Percentiles rank a stretch among this genome's conserved stretches.
Conservation (phyloP, 2,888 invertebrate genomes). For the Ichneumoninae sp. region DNA sequence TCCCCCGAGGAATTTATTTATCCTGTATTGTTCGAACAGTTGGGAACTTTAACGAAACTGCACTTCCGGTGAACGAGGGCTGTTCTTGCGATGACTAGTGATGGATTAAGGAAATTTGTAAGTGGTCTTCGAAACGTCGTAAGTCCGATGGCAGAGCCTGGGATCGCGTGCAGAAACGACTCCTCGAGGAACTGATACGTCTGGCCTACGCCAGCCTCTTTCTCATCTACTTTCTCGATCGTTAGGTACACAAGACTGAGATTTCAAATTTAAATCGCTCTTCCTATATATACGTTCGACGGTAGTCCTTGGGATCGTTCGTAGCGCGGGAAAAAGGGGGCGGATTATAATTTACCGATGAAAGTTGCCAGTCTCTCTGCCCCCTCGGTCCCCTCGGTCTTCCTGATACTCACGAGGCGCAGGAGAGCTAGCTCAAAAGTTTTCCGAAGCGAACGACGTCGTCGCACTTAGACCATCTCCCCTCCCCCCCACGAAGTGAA, state of each 20-base stretch:
- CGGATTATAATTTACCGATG: constrained; percentile 66
- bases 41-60: neutral
- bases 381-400: neutral
- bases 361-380: constrained; percentile 56
- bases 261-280: constrained; percentile 47
- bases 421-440: constrained; percentile 56
- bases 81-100: neutral
- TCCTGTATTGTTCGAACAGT: neutral
- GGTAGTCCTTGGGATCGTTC: constrained; percentile 46
- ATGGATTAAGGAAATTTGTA: constrained; percentile 3
- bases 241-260: constrained; percentile 24
- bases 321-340: constrained; percentile 44
- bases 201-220: neutral
- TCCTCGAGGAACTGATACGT: constrained; percentile 34
- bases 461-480: constrained; percentile 39
- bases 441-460: constrained; percentile 58
- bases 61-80: neutral
- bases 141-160: neutral
- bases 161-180: constrained; percentile 12
- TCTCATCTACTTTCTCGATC: constrained; percentile 50
- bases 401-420: constrained; percentile 7
- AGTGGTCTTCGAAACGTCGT: neutral
- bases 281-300: constrained; percentile 32
- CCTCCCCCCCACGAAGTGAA: constrained; percentile 24
- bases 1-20: neutral